phyloP scores from a whole-genome alignment of 2,797 vertebrate species.

The Thripadectes ignobilis region DNA sequence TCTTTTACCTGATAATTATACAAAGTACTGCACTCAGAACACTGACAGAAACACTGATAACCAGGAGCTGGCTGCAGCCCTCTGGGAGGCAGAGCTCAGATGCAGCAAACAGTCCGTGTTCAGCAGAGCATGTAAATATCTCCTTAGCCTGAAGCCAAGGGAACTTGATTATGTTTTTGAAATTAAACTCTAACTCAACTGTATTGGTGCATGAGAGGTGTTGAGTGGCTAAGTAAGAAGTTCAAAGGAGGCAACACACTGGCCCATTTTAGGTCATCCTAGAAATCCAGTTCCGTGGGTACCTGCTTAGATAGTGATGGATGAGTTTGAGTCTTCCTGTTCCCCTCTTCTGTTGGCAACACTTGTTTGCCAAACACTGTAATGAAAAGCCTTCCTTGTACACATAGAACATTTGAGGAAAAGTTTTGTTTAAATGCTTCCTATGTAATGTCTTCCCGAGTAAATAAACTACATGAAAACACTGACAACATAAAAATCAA shows the following conservation, averaged over 20 bases:
- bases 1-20: neutral
- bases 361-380: neutral
- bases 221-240: neutral
- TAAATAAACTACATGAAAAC: neutral
- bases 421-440: neutral
- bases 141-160: neutral
- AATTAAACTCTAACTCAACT: neutral
- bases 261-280: neutral
- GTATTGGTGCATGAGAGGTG: neutral
- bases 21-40: neutral
- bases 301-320: neutral
- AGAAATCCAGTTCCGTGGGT: neutral
- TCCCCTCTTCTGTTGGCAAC: neutral
- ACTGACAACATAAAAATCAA: neutral
- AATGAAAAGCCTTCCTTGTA: neutral
- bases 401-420: neutral
- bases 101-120: neutral
- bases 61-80: neutral
- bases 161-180: neutral
- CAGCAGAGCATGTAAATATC: neutral
- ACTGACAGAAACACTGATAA: neutral
- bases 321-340: neutral
- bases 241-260: neutral
- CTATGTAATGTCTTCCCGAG: neutral
- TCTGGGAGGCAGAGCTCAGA: neutral